Evolutionary conservation across 2,113 vertebrate species (phyloP).

Genomic region (Rattus norvegicus): GRCr8 NC_086034.1:76776001-76776500

Average conservation of each 20-base stretch:
- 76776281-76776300: background rate
- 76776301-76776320: background rate
- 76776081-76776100: no score
- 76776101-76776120: background rate
- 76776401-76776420: background rate
- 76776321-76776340: background rate
- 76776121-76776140: background rate
- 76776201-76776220: background rate
- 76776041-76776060: no score
- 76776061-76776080: no score
- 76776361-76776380: background rate
- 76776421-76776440: background rate
- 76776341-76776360: background rate
- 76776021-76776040: no score
- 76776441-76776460: background rate
- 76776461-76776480: background rate
- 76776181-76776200: background rate
- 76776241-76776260: background rate
- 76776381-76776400: background rate
- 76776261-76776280: accelerated
- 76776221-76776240: background rate
- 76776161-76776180: background rate
- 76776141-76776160: background rate
- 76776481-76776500: background rate
- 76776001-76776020: no score